Evolutionary conservation across 2,113 vertebrate genomes (phyloP), one percentile per base, ranked within the genome.

Genomic region (Dunckerocampus dactyliophorus): DNA sequence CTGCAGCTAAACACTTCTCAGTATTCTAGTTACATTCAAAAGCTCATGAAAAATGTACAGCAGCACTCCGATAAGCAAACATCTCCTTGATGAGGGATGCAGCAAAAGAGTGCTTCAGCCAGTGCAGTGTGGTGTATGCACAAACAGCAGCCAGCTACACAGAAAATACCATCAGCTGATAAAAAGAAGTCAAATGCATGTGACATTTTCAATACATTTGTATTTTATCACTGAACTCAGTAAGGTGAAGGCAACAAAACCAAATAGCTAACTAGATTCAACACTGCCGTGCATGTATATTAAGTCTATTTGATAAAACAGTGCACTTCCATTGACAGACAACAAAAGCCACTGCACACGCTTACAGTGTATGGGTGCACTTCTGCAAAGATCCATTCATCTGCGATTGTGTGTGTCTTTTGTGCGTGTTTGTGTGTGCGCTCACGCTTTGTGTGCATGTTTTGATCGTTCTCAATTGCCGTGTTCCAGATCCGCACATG

Each of bases 381-480:
- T 63, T 17, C 47, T 72, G 65, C 63, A 77, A 54, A 78, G 47
- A 43, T 8, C 52, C 65, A 79, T 61, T 71, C 72, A 72, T 69
- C 63, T 67, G 17, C 81, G 72, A 50, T 3, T 39, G 9, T 69
- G 37, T 68, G 58, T 63, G 69, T 20, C 28, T 53, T 57, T 63
- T 51, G 62, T 68, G 68, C 24, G 51, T 24, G 67, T 74, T 63
- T 76, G 37, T 65, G 67, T 62, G 75, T 52, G 39, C 39, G 67
- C 37, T 71, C 19, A 12, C 47, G 60, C 62, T 52, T 65, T 62
- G 50, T 54, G 72, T 81, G 80, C 62, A 51, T 87, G 84, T 87
- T 87, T 86, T 87, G 87, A 89, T 88, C 73, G 81, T 84, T 85
- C 71, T 83, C 76, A 78, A 88, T 84, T 82, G 85, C 60, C 47